phyloP scores from a whole-genome alignment of 2,797 vertebrate genomes.

The Adrianichthys oophorus region DNA sequence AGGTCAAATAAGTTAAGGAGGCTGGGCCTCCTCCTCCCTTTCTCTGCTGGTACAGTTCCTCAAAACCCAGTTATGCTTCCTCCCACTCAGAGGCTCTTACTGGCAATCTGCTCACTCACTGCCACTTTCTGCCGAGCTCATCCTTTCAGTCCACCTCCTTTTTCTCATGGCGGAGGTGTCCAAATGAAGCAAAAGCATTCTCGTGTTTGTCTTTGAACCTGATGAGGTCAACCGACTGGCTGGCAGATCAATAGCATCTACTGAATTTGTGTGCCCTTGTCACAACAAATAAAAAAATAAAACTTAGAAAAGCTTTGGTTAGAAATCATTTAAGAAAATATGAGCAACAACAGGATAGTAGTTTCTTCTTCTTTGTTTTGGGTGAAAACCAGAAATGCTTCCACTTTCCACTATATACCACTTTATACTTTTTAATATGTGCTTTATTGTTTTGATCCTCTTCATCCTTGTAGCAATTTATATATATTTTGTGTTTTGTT shows the following conservation, averaged over 20 bases:
- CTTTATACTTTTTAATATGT: no score
- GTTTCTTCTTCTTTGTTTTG: no score
- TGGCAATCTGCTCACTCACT: conserved; percentile 26
- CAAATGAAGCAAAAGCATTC: conserved; percentile 41
- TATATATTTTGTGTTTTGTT: no score
- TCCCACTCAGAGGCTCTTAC: conserved; percentile 48
- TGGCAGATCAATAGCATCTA: conserved; percentile 47
- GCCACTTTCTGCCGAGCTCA: conserved; percentile 17
- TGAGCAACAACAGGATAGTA: no score
- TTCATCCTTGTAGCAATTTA: no score
- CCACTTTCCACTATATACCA: no score
- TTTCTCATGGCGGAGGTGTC: conserved; percentile 42
- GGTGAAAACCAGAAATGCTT: no score
- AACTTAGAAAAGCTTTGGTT: no score
- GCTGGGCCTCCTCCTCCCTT: conserved; percentile 37
- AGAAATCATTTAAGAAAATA: no score
- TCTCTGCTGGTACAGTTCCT: conserved; percentile 37
- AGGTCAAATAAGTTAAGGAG: conserved; percentile 46
- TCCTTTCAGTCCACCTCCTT: conserved; percentile 28
- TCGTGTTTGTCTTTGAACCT: conserved; percentile 40
- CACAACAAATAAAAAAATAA: no score
- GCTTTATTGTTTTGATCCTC: no score
- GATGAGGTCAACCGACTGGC: conserved; percentile 40
- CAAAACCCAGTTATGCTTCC: conserved; percentile 44
- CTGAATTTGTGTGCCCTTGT: conserved; percentile 9